Evolutionary conservation across 2,113 vertebrate genomes (phyloP).

Genomic region (Rhineura floridana): DNA sequence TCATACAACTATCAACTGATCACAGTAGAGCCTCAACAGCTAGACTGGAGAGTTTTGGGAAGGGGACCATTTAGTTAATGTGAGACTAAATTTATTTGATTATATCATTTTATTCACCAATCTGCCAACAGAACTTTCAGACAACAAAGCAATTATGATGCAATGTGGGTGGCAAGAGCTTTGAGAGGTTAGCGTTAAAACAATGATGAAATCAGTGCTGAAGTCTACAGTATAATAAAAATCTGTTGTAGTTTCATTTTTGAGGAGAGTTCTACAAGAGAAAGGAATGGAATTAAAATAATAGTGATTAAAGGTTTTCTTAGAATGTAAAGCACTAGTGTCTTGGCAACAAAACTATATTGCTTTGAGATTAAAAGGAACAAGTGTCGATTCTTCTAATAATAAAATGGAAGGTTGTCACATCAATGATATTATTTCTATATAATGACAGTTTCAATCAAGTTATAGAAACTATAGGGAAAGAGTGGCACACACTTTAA

Average conservation of each 20-base stretch:
- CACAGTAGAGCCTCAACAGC: not conserved
- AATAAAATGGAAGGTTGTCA: conserved; percentile 7
- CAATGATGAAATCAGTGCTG: not conserved
- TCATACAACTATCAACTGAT: not conserved
- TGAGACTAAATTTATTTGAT: not conserved
- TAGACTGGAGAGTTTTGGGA: not conserved
- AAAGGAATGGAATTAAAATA: conserved; percentile 50
- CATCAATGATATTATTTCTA: no score
- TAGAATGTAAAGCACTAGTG: conserved; percentile 30
- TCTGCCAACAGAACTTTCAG: not conserved
- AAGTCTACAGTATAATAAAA: not conserved
- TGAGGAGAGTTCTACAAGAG: not conserved
- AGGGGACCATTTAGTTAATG: not conserved
- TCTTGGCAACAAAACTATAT: conserved; percentile 13
- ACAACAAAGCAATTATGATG: not conserved
- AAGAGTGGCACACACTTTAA: no score
- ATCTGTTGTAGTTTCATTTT: not conserved
- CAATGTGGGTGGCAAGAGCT: not conserved
- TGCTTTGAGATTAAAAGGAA: conserved; percentile 1
- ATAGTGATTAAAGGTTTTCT: conserved; percentile 33
- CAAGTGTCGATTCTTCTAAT: conserved; percentile 12
- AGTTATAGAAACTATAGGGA: no score
- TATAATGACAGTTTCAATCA: no score
- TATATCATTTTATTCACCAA: not conserved
- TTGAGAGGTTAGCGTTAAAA: conserved; percentile 8